Percentiles rank a stretch among this genome's conserved stretches.
These are phyloP conservation scores for Corythoichthys intestinalis DNA, from an alignment of 2,113 vertebrate genomes.

Conservation along the genomic window DNA sequence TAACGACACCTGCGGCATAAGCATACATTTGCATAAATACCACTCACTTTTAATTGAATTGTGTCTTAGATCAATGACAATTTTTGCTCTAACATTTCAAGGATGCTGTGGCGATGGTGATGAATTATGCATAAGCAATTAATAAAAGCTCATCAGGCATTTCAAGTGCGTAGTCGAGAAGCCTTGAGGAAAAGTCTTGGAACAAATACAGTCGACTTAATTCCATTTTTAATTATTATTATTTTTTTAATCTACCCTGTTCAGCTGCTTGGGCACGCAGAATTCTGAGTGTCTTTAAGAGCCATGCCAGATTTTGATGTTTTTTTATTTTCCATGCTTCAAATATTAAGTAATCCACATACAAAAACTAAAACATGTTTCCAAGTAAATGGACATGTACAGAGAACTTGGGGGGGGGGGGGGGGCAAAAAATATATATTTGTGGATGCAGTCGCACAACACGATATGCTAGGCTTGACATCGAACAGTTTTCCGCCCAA, in stretches of 20 bases:
- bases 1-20: constrained; percentile 64
- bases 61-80: constrained; percentile 29
- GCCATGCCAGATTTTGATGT: no score
- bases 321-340: no score
- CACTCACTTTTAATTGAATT: constrained; percentile 43
- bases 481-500: no score
- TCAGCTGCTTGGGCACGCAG: no score
- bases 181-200: constrained; percentile 29
- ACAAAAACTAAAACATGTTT: no score
- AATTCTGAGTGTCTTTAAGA: no score
- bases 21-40: constrained; percentile 58
- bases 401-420: no score
- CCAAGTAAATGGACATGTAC: no score
- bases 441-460: no score
- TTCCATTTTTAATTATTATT: background rate
- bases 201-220: constrained; percentile 2
- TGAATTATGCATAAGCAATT: constrained; percentile 68
- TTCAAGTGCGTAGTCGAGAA: constrained; percentile 46
- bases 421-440: no score
- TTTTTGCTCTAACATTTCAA: constrained; percentile 57
- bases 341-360: no score
- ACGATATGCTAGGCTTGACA: no score
- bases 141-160: constrained; percentile 53
- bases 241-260: background rate
- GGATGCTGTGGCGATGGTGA: constrained; percentile 50